Base-by-base conservation (phyloP, 2,113 vertebrate species). In the Pontoporia blainvillei region DNA sequence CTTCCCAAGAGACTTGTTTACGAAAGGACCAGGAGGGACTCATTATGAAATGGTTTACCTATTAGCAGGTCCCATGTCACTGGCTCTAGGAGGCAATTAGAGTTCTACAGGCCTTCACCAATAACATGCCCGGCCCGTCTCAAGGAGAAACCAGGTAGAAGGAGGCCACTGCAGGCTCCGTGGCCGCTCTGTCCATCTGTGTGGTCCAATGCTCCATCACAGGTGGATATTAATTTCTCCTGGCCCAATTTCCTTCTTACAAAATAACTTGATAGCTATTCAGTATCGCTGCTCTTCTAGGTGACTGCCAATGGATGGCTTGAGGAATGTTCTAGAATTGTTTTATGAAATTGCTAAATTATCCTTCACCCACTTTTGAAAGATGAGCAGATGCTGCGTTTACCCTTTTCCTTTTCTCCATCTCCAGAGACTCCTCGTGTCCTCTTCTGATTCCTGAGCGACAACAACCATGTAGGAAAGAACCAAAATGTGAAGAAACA, bases 161-260 rank as follows among this genome's bases (percentile, higher is more conserved):
- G 34, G n/a, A 39, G 5, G 39, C 18, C 36, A 1, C 39, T 6
- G n/a, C 17, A 9, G 78, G 5, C 52, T 8, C 4, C 0, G 0
- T 3, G 12, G 17, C 11, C 41, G 3, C 1, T 1, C 36, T 12
- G 46, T 1, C 59, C 46, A 0, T 31, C 57, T 4, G 0, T 3
- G 8, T 23, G 13, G 36, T 11, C 13, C 1, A 0, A 14, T 5
- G 52, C 27, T 18, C 13, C 8, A 0, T 31, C 11, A 0, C 0
- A 25, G 27, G 25, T 4, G 34, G 29, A 7, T 27, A 14, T 20
- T 17, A 17, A 23, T 25, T n/a, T 69, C 12, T 15, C 49, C 90
- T 27, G 67, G 44, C 23, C 5, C 39, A 10, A 1, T 67, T 41
- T 95, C 57, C 69, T 49, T 62, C 86, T 34, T 21, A 17, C 69